Base-by-base conservation (phyloP, 2,888 invertebrate species). In the Brachypalpus laphriformis region DNA sequence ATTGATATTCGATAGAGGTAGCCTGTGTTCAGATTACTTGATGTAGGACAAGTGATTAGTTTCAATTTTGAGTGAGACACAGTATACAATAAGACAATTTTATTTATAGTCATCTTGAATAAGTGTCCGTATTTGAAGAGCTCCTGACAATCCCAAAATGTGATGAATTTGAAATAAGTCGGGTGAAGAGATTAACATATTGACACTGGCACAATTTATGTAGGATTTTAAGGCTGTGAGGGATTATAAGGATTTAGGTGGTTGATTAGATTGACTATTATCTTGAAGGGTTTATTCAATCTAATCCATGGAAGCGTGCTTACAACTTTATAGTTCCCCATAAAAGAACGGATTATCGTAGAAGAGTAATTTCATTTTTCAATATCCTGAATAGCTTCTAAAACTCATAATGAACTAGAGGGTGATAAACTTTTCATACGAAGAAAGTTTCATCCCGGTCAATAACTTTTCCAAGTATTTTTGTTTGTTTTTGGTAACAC, bases 21-120 rank as follows among this genome's bases (percentile, higher is more conserved):
- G 14, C 45, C 63, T 6, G 63, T 31, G 25, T 57, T 59, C 18
- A 18, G 77, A 34, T 14, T 51, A 28, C 37, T 47, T 78, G 74
- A 80, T 37, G 51, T 65, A 14, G 70, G 65, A 57, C 49, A 70
- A 72, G 74, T 75, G 70, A 54, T 70, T 65, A 40, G 61, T 74
- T 68, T 75, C 68, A 51, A 42, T 65, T 65, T 42, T 42, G 47
- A 57, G 65, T 78, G 56, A 1, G 8, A 56, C n/a, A n/a, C n/a
- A n/a, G n/a, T n/a, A n/a, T n/a, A n/a, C n/a, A n/a, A n/a, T n/a
- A n/a, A 22, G 68, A 34, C 25, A 51, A 66, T 59, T 66, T 47
- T 34, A 18, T 51, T 40, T 20, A 45, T 61, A 25, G 45, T 68
- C 66, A 45, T 61, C 40, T 74, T 37, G n/a, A n/a, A n/a, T n/a